Evolutionary conservation across 2,888 invertebrate genomes (phyloP), one percentile per base, ranked within the genome.

Genomic region (Morinoia aosen): DNA sequence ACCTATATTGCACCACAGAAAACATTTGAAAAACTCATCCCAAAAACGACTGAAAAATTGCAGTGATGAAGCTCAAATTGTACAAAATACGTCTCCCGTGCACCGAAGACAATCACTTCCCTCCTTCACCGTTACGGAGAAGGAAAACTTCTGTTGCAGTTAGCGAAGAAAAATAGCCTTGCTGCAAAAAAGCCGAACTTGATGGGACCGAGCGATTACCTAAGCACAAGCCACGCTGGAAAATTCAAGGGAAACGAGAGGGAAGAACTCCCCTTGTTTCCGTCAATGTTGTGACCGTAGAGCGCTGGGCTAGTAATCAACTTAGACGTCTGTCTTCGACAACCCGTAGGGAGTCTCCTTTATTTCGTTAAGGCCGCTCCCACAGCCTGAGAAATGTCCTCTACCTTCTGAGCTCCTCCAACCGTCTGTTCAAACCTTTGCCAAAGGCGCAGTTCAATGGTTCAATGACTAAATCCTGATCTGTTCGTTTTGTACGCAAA

Each of bases 251-350:
- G 40, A 90, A 90, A 90, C 90, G 90, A 90, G 16, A 90, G 90
- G 39, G 10, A 93, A 93, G 57, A 93, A 93, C 93, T 56, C 12
- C 19, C 7, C 48, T 93, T 93, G 93, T 93, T 93, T 93, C 93
- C 57, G 93, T 93, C 93, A 93, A 93, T 48, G 57, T 93, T 93
- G 93, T 93, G 93, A 93, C 93, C 93, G 57, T 39, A 57, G 12
- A 33, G 57, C 33, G 33, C 57, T 57, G 90, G 39, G 58, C 93
- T 57, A 33, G 93, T 93, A 93, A 93, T 93, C 93, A 93, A 93
- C 93, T 93, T 93, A 93, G 93, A 33, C 93, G 93, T 57, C 57
- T 93, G 93, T 93, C 93, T 93, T 93, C 93, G 57, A 48, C 93
- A 93, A 93, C 57, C 93, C 93, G 57, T 93, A 93, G 93, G 93